These are phyloP conservation scores for Pyrocephalus nanus DNA, from an alignment of 2,797 vertebrate species.

Conservation along the genomic window DNA sequence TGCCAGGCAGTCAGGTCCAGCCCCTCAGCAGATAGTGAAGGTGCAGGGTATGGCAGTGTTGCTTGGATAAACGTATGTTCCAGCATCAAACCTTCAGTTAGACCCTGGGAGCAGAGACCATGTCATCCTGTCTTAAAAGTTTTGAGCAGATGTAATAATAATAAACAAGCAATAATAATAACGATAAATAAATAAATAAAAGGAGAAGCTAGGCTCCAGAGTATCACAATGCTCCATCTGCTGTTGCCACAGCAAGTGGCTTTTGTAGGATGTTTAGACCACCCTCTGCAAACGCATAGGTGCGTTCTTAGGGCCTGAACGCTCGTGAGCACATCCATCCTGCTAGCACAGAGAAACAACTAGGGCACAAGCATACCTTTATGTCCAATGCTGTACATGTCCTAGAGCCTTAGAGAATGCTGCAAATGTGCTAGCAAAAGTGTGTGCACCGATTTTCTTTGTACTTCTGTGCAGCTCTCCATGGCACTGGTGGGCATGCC, in stretches of 20 bases:
- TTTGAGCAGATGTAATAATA: not conserved
- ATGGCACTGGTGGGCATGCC: not conserved
- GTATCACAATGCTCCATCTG: not conserved
- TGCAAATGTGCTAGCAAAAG: not conserved
- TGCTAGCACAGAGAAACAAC: not conserved
- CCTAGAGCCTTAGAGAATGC: not conserved
- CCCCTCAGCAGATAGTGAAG: not conserved
- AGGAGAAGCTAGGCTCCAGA: not conserved
- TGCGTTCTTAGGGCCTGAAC: not conserved
- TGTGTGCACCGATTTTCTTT: not conserved
- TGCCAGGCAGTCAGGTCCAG: not conserved
- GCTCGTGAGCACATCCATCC: not conserved
- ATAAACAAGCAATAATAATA: not conserved
- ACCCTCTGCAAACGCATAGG: not conserved
- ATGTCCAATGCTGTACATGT: not conserved
- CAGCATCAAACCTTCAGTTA: not conserved
- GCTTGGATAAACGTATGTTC: not conserved
- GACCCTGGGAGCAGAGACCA: not conserved
- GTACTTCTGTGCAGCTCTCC: not conserved
- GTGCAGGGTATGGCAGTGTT: not conserved
- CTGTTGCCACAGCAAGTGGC: not conserved
- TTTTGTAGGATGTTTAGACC: not conserved
- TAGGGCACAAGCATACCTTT: not conserved
- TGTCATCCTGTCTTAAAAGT: not conserved
- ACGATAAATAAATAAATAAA: not conserved